Evolutionary conservation across 2,113 vertebrate genomes (phyloP).

Genomic region (Columba livia): DNA sequence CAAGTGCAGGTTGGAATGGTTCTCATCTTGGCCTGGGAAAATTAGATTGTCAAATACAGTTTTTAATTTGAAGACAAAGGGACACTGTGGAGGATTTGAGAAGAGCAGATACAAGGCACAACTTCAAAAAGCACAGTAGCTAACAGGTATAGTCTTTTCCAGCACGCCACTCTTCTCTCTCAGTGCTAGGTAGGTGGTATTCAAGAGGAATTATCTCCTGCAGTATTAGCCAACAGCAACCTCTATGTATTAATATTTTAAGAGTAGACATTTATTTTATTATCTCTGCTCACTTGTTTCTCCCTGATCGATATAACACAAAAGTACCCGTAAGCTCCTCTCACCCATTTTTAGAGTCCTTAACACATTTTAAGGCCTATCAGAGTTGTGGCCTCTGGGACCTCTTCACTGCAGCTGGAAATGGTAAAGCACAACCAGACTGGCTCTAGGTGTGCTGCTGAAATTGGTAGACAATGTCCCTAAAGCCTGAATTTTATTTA

Average conservation of each 20-base stretch:
- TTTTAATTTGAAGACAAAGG: neutral
- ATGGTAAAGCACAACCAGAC: neutral
- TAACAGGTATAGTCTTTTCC: neutral
- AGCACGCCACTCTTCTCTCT: neutral
- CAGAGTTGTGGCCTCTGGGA: neutral
- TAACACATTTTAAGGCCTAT: neutral
- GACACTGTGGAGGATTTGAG: neutral
- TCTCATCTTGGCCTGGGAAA: neutral
- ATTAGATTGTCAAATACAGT: neutral
- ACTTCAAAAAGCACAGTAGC: neutral
- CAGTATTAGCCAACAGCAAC: neutral
- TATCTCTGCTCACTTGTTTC: neutral
- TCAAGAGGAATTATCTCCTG: neutral
- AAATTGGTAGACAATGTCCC: neutral
- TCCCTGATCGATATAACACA: neutral
- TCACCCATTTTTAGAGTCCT: neutral
- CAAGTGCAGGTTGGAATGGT: neutral
- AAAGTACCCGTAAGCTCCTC: neutral
- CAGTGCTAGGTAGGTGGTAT: neutral
- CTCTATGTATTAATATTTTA: neutral
- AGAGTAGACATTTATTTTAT: neutral
- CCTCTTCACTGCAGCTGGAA: neutral
- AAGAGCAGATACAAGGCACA: neutral
- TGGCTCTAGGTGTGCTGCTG: rapidly evolving
- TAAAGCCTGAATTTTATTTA: neutral